These are phyloP conservation scores for Rhinogobio ventralis DNA, from an alignment of 2,797 vertebrate genomes.

Conservation along the genomic window DNA sequence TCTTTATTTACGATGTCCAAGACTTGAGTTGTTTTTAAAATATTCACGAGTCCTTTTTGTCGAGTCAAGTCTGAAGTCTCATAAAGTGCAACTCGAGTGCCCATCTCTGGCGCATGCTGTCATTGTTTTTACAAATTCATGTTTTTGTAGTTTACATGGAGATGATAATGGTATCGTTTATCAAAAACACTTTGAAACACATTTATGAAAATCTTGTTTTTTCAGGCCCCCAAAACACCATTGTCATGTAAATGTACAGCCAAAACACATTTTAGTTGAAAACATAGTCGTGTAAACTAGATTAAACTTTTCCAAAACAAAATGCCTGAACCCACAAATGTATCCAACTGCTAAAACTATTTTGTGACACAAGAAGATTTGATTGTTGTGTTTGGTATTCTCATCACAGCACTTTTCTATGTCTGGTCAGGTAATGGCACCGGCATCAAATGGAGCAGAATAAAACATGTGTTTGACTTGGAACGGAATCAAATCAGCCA, in stretches of 20 bases:
- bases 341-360: neutral
- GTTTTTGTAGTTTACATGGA: neutral
- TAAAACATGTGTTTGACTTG: slow-evolving; percentile 65
- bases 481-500: slow-evolving; percentile 67
- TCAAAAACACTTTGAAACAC: neutral
- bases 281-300: neutral
- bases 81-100: no score
- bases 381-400: slow-evolving; percentile 20
- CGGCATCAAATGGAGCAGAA: slow-evolving; percentile 66
- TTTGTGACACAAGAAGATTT: neutral
- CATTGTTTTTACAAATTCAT: neutral
- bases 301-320: neutral
- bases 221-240: neutral
- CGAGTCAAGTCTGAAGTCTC: no score
- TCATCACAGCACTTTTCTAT: slow-evolving; percentile 4
- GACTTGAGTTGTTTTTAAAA: no score
- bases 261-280: neutral
- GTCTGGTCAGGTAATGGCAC: slow-evolving; percentile 29
- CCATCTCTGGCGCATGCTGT: no score
- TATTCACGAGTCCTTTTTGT: no score
- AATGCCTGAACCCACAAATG: neutral
- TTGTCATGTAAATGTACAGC: neutral
- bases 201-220: neutral
- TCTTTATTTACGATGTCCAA: no score
- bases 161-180: neutral